A percentile compares a stretch with the other conserved stretches of the same genome.
These are phyloP conservation scores for Galaxias olidus DNA, from an alignment of 2,797 vertebrate genomes.

Conservation along the genomic window DNA sequence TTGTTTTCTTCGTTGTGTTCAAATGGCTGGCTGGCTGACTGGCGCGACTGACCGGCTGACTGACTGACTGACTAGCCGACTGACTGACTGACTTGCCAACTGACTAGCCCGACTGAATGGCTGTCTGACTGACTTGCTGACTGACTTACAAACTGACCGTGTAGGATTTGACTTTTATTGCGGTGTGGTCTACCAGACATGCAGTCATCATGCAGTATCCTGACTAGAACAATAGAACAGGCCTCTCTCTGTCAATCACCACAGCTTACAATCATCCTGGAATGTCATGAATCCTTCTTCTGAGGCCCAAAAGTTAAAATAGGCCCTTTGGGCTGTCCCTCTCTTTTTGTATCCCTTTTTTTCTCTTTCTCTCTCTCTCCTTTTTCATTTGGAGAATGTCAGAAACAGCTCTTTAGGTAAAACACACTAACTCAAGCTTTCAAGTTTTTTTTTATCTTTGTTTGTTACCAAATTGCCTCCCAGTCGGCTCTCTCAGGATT, in stretches of 20 bases:
- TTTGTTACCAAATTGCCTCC: neutral
- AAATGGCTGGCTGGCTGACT: constrained; percentile 16
- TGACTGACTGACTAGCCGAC: neutral
- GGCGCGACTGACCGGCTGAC: too few relatives aligned
- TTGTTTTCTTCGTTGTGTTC: constrained; percentile 38
- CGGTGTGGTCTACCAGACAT: constrained; percentile 58
- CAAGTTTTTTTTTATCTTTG: neutral
- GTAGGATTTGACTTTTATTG: constrained; percentile 25
- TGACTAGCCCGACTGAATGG: neutral
- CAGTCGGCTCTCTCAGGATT: neutral
- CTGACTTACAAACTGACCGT: neutral
- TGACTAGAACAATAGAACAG: constrained; percentile 63
- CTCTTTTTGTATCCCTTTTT: constrained; percentile 4
- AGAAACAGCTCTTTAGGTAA: too few relatives aligned
- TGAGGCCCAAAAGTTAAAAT: neutral
- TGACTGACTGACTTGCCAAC: too few relatives aligned
- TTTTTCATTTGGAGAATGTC: too few relatives aligned
- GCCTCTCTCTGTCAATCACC: constrained; percentile 57
- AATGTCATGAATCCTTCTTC: constrained; percentile 68
- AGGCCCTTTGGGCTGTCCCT: constrained; percentile 23
- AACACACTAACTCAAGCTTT: too few relatives aligned
- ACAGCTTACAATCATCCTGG: constrained; percentile 60
- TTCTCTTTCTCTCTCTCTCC: neutral
- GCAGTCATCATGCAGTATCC: constrained; percentile 68
- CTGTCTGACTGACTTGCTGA: neutral